Evolutionary conservation across 2,797 vertebrate genomes (phyloP).

Genomic region (Apodemus agrarius): DNA sequence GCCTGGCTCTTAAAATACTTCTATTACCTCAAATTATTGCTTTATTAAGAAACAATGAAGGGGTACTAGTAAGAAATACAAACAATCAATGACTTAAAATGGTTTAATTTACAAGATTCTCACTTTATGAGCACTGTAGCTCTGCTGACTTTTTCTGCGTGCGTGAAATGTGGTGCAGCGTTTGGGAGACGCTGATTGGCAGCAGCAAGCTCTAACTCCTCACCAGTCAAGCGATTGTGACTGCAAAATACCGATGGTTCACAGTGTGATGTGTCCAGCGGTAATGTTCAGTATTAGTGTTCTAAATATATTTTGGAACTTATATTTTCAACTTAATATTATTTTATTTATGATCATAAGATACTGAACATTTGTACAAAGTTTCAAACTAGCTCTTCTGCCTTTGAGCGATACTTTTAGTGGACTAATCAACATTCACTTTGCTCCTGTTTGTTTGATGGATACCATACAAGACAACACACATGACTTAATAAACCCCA

Average conservation of each 20-base stretch:
- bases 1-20: too few species aligned
- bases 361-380: conserved; percentile 13
- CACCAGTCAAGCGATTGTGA: not conserved
- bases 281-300: not conserved
- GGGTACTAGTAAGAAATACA: not conserved
- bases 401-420: not conserved
- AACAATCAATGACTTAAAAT: not conserved
- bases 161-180: not conserved
- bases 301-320: not conserved
- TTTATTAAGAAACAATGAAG: conserved; percentile 28
- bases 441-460: conserved; percentile 16
- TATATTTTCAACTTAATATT: not conserved
- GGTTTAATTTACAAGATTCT: not conserved
- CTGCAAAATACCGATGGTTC: not conserved
- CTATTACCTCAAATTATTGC: conserved; percentile 36
- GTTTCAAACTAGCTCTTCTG: conserved; percentile 27
- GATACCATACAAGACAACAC: not conserved
- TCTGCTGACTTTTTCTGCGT: not conserved
- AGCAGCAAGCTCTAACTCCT: not conserved
- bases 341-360: conserved; percentile 38
- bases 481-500: conserved; percentile 27
- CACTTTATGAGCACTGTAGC: not conserved
- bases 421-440: conserved; percentile 6
- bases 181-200: not conserved
- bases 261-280: not conserved